Evolutionary conservation across 2,888 invertebrate genomes (phyloP), one percentile per base, ranked within the genome.

Genomic region (Perdita meconis): DNA sequence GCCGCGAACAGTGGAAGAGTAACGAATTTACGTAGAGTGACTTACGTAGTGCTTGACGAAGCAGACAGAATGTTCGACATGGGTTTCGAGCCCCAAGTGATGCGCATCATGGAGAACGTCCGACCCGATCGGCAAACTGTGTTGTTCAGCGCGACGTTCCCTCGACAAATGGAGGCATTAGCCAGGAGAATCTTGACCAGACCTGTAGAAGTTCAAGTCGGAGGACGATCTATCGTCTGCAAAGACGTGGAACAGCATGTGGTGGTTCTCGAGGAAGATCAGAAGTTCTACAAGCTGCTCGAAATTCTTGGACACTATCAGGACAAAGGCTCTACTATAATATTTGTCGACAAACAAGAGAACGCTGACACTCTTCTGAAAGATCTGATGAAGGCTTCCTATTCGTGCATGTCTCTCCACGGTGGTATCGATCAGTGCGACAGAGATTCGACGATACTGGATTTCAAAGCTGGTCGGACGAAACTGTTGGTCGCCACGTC

Each of bases 61-160:
- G 99, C 99, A 0, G 99, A 99, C 92, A 94, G 99, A 50, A 99
- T 99, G 99, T 99, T 99, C 92, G 99, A 99, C 92, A 99, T 99
- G 98, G 99, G 99, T 19, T 99, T 99, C 91, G 99, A 99, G 93
- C 98, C 98, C 0, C 98, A 98, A 94, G 98, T 98, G 4, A 99
- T 98, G 98, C 95, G 98, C 86, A 99, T 99, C 68, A 97, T 99
- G 85, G 99, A 99, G 92, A 99, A 99, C 92, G 96, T 99, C 0
- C 94, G 99, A 30, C 99, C 99, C 0, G 99, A 99, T 92, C 93
- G 99, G 59, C 99, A 99, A 93, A 99, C 99, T 0, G 99, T 99
- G 13, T 97, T 99, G 96, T 99, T 99, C 93, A 98, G 98, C 85
- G 99, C 99, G 0, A 99, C 99, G 0, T 99, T 99, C 92, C 99